Base-by-base conservation (phyloP, 2,113 vertebrate species). In the Smithornis capensis region DNA sequence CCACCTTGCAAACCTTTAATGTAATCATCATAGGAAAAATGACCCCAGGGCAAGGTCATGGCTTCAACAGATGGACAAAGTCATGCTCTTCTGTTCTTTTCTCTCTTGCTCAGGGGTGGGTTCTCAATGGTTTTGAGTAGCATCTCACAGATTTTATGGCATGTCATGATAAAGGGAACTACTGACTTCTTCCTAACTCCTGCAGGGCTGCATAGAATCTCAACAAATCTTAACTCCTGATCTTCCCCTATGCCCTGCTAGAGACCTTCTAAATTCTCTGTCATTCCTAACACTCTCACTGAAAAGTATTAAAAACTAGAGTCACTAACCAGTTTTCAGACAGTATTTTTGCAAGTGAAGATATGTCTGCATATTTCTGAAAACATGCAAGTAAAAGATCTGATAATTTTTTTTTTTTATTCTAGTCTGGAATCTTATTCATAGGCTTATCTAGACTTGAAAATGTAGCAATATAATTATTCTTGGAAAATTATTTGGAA, bases 401-500 rank as follows among this genome's bases (percentile, higher is more conserved):
- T 63, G 33, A 33, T 70, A 65, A 80, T 65, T 37, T 19, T 12
- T 44, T 65, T 49, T 77, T 80, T 56, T 14, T 2, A 73, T 80
- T n/a, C 12, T 88, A 33, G 44, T 83, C 47, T 89, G 86, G 59
- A 93, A 88, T 89, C 35, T 9, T 79, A 56, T 45, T 87, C 70
- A 40, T 52, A 74, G 38, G 24, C 62, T 94, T 94, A 95, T 92
- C 83, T 90, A 70, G 76, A 75, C 29, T 81, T 93, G 80, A 85
- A 83, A 89, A 83, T 49, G 22, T 56, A 90, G 75, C 71, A 93
- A 19, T 52, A 59, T 23, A 89, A 92, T 93, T 92, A 86, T 90
- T 93, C 79, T 71, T 67, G 69, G 83, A 83, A 94, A 83, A 90
- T 71, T 10, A 78, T 89, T 93, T 87, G 35, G 68, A 89, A 92